Percentiles rank a stretch among this genome's conserved stretches.
Conservation (phyloP, 1,140 invertebrate species). For the Achatina immaculata region DNA sequence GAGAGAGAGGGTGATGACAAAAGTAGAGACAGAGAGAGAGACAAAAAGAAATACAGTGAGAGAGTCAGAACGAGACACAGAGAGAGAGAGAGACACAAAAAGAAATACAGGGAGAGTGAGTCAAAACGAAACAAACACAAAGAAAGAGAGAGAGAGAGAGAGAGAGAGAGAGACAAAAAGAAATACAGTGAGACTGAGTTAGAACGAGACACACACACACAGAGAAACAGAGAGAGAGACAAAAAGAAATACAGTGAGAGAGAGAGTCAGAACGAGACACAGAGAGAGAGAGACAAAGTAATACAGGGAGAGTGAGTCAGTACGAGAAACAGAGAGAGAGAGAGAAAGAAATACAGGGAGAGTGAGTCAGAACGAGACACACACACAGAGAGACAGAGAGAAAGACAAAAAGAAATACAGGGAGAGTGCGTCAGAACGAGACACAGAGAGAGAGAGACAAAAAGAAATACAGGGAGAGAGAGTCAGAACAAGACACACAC, state of each 20-base stretch:
- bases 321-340: slow-evolving; percentile 7
- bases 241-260: neutral
- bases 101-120: slow-evolving; percentile 9
- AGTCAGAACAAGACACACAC: no score
- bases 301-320: neutral
- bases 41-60: neutral
- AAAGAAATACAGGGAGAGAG: slow-evolving; percentile 3
- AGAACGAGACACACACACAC: no score
- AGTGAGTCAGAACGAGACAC: neutral
- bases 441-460: slow-evolving; percentile 17
- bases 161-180: no score
- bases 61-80: no score
- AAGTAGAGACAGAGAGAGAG: slow-evolving; percentile 18
- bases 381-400: no score
- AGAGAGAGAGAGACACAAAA: neutral
- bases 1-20: neutral
- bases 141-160: neutral
- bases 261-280: neutral
- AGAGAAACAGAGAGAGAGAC: slow-evolving; percentile 18
- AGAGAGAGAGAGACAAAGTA: no score
- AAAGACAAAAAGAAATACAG: no score
- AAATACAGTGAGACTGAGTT: no score
- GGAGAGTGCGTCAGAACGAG: neutral
- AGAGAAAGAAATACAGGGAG: slow-evolving; percentile 9
- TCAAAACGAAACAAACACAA: neutral